phyloP scores from a whole-genome alignment of 2,888 invertebrate genomes.

The Adelognathus sp. region DNA sequence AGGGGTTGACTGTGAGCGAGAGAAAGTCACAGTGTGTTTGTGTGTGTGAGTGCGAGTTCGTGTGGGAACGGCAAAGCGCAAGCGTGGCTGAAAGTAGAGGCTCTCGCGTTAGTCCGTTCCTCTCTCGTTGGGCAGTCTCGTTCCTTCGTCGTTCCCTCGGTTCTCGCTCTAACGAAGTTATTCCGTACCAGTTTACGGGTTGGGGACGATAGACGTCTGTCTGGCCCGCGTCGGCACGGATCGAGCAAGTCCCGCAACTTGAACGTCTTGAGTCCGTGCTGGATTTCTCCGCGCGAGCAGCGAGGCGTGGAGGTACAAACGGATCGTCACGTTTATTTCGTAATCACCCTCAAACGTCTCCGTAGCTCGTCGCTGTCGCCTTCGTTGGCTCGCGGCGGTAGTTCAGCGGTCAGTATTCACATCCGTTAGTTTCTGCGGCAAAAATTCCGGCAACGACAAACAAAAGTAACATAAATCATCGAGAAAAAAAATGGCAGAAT shows the following conservation, averaged over 20 bases:
- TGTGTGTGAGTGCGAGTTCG: not conserved
- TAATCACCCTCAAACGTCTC: constrained; percentile 11
- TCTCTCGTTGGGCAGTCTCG: constrained; percentile 75
- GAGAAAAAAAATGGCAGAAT: not conserved
- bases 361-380: constrained; percentile 17
- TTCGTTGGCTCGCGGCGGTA: constrained; percentile 43
- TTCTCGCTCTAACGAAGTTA: constrained; percentile 76
- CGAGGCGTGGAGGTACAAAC: constrained; percentile 31
- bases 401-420: constrained; percentile 53
- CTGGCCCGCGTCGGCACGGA: constrained; percentile 54
- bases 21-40: not conserved
- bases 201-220: constrained; percentile 62
- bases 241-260: constrained; percentile 44
- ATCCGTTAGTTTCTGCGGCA: constrained; percentile 19
- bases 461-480: not conserved
- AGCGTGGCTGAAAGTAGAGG: constrained; percentile 61
- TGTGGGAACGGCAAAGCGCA: constrained; percentile 59
- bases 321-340: constrained; percentile 11
- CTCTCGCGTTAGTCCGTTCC: constrained; percentile 66
- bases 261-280: constrained; percentile 52
- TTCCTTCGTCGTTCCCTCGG: constrained; percentile 78
- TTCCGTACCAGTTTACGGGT: constrained; percentile 68
- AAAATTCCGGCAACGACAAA: too few relatives aligned
- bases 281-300: constrained; percentile 47
- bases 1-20: not conserved